Evolutionary conservation across 35 echinoderm and acorn worm species (phyloP), one percentile per base, ranked within the genome.

Genomic region (Heliocidaris tuberculata): DNA sequence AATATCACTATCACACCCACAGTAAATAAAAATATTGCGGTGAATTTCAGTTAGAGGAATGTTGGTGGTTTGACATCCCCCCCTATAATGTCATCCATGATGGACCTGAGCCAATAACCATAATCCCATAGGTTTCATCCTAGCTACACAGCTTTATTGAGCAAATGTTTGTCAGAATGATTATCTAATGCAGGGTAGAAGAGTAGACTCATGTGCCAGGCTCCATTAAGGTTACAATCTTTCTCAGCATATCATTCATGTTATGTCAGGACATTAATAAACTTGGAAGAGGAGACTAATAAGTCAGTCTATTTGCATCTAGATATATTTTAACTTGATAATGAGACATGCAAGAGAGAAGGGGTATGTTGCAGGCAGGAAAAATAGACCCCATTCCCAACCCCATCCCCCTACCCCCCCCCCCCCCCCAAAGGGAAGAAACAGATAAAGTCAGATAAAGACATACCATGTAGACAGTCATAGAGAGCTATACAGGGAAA

Each of bases 121-220:
- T 78, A 78, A 78, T 78, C 65, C 65, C 19, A n/a, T n/a, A 78
- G 21, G 65, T 27, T 27, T 78, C 21, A 78, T 78, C 19, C 21
- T 7, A n/a, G 65, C 65, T 78, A 78, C 65, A 78, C 65, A 78
- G 65, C 65, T 78, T 78, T 78, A 78, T 78, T 78, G 65, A 78
- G 27, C 65, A 78, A 78, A 78, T 78, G 65, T 78, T 78, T 78
- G 65, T 19, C 65, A 78, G 27, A 78, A 78, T 78, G 65, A 78
- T 78, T 78, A 78, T 78, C 65, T 17, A 19, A 78, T 78, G 65
- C 21, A 78, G 65, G 21, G 21, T 10, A 9, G 15, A 56, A 56
- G 52, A 56, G 52, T 56, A 78, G 65, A 78, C 65, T 78, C 27
- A 19, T 78, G 65, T 19, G 5, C 65, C 65, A 78, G 65, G 65